These are phyloP conservation scores for Pluvianellus socialis DNA, from an alignment of 2,113 vertebrate species.

Conservation along the genomic window DNA sequence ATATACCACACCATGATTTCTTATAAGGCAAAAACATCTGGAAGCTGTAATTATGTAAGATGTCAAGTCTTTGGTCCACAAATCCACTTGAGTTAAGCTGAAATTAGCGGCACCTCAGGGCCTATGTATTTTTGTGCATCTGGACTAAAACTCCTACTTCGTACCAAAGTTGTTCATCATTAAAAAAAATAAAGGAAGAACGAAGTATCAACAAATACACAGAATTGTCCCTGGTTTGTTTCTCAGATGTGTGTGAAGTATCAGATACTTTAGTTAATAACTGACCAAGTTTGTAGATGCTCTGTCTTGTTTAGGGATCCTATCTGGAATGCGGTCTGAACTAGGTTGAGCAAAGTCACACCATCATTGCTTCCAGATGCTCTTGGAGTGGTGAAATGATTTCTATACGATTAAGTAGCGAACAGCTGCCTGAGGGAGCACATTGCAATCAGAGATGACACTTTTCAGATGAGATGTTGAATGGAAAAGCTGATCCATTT, in stretches of 20 bases:
- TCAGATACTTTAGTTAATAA: not conserved
- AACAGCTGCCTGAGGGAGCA: not conserved
- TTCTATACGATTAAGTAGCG: not conserved
- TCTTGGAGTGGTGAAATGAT: not conserved
- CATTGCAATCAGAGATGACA: not conserved
- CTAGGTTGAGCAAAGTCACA: not conserved
- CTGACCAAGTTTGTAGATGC: not conserved
- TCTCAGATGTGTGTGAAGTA: not conserved
- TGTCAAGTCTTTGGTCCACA: not conserved
- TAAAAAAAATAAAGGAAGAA: not conserved
- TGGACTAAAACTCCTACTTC: not conserved
- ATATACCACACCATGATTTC: not conserved
- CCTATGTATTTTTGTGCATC: not conserved
- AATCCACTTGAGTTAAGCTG: not conserved
- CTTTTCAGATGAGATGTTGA: not conserved
- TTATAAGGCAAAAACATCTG: not conserved
- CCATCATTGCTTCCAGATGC: not conserved
- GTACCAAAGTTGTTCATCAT: not conserved
- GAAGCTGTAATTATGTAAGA: slow-evolving; percentile 3
- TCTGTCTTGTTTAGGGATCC: not conserved
- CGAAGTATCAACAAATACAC: not conserved
- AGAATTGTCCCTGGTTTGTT: not conserved
- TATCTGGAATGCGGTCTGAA: not conserved
- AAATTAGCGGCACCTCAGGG: not conserved
- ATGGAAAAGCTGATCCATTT: not conserved